phyloP scores from a whole-genome alignment of 2,113 vertebrate genomes.

The Chionis minor region DNA sequence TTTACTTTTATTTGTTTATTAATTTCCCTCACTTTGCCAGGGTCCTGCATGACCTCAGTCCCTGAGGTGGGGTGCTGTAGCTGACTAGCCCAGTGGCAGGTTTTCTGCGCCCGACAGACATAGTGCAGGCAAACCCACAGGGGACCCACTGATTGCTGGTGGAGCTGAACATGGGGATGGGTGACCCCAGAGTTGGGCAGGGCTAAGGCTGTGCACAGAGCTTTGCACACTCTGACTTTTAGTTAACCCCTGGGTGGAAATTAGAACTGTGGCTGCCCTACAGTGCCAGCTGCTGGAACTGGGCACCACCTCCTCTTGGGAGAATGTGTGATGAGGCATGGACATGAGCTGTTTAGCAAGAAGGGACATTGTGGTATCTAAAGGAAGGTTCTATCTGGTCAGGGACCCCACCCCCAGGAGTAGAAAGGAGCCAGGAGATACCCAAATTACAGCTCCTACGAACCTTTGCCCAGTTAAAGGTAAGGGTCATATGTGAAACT shows the following conservation, averaged over 20 bases:
- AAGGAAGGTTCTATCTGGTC: rapidly evolving
- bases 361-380: background rate
- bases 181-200: background rate
- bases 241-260: background rate
- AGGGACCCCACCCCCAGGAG: background rate
- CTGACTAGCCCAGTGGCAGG: no score
- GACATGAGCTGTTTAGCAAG: background rate
- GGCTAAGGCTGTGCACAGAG: no score
- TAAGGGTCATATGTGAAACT: background rate
- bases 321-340: rapidly evolving
- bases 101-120: background rate
- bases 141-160: background rate
- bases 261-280: background rate
- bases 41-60: background rate
- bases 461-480: background rate
- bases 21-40: background rate
- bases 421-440: background rate
- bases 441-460: background rate
- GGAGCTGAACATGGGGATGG: background rate
- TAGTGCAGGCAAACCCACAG: background rate
- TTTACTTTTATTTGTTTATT: background rate
- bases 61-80: background rate
- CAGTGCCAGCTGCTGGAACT: background rate
- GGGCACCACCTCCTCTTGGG: background rate
- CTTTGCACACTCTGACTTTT: background rate